phyloP scores from a whole-genome alignment of 1,140 invertebrate species.

The Drosophila lacteicornis region DNA sequence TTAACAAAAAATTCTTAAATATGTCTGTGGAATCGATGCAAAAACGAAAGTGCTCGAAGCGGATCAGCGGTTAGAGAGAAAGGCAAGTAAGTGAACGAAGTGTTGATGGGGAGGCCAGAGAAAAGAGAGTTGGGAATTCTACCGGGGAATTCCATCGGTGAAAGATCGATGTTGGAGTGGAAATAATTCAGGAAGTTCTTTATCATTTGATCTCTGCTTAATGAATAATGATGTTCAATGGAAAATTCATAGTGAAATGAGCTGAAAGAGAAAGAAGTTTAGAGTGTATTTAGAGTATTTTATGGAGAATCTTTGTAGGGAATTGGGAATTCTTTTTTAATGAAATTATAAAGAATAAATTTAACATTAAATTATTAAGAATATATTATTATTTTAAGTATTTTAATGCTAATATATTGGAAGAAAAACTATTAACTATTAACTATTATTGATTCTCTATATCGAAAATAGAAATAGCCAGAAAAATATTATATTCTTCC shows the following conservation, averaged over 20 bases:
- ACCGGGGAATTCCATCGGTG: conserved; percentile 28
- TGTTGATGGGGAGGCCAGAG: neutral
- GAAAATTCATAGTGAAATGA: conserved; percentile 26
- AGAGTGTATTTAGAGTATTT: neutral
- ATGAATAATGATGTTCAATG: conserved; percentile 21
- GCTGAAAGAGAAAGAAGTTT: neutral
- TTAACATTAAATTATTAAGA: too few relatives aligned
- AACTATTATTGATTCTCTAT: too few relatives aligned
- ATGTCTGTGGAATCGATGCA: conserved; percentile 60
- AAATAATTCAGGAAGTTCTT: conserved; percentile 45
- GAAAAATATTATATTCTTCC: too few relatives aligned
- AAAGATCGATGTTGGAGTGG: conserved; percentile 41
- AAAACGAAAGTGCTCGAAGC: conserved; percentile 64
- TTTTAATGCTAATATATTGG: too few relatives aligned
- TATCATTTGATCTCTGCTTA: conserved; percentile 31
- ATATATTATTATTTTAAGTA: too few relatives aligned
- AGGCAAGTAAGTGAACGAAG: conserved; percentile 48
- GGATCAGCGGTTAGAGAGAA: conserved; percentile 51
- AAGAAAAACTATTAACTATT: too few relatives aligned
- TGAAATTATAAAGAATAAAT: too few relatives aligned
- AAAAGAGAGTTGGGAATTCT: conserved; percentile 23
- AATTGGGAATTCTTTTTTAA: too few relatives aligned
- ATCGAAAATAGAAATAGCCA: too few relatives aligned
- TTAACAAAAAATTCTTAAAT: conserved; percentile 51
- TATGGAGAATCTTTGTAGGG: neutral